phyloP scores from a whole-genome alignment of 1,140 invertebrate genomes.

The Sminthurides bifidus region DNA sequence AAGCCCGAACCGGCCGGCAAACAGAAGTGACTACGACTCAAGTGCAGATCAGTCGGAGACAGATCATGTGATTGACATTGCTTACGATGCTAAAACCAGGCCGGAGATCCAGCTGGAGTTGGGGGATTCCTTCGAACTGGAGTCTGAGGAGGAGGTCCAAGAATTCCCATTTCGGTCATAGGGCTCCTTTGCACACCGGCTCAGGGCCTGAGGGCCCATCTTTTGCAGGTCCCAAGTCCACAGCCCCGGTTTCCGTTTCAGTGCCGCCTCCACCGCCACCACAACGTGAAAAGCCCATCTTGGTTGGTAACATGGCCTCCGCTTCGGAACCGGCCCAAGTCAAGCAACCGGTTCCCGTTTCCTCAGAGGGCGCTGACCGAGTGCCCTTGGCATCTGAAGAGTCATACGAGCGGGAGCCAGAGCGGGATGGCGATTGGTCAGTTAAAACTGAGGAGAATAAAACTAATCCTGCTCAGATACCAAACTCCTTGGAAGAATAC shows the following conservation, averaged over 20 bases:
- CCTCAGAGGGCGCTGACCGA: no score
- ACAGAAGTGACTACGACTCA: neutral
- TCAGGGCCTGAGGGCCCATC: neutral
- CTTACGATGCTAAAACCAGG: conserved; percentile 13
- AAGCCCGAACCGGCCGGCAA: neutral
- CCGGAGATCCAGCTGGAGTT: conserved; percentile 25
- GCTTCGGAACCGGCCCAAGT: no score
- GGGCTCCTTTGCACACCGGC: neutral
- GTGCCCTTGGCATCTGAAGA: no score
- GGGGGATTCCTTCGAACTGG: neutral
- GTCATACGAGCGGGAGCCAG: neutral
- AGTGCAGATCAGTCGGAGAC: neutral
- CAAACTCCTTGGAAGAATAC: neutral
- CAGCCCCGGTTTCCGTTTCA: no score
- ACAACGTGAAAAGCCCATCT: no score
- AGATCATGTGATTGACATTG: conserved; percentile 27
- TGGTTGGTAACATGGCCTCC: no score
- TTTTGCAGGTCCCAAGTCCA: no score
- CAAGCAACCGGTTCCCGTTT: no score
- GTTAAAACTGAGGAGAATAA: no score
- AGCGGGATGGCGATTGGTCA: no score
- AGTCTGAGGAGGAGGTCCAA: neutral
- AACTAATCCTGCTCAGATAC: no score
- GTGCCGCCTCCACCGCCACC: no score
- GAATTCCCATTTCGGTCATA: neutral